Conservation (phyloP, 2,888 invertebrate genomes). For the Nyleta sp. region DNA sequence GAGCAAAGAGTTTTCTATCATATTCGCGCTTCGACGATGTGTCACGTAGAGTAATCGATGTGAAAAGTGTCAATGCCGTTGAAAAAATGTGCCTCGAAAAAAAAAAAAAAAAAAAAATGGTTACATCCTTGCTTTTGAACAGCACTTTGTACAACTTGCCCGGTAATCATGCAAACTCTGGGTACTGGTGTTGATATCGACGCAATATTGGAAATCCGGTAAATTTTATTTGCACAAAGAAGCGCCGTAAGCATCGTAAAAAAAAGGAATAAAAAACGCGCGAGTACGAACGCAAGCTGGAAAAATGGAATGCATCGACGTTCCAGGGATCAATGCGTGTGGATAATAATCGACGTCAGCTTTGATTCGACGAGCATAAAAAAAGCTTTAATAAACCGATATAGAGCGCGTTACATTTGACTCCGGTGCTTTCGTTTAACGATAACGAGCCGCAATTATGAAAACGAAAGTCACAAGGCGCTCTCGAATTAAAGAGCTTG, state of each 20-base stretch:
- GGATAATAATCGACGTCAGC: conserved; percentile 12
- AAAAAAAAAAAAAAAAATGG: conserved; percentile 24
- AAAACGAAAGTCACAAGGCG: conserved; percentile 69
- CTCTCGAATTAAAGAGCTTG: conserved; percentile 65
- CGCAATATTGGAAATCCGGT: conserved; percentile 35
- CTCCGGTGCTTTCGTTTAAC: conserved; percentile 49
- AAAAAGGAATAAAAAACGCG: conserved; percentile 1
- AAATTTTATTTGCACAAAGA: conserved; percentile 29
- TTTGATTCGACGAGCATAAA: conserved; percentile 11
- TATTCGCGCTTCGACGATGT: conserved; percentile 32
- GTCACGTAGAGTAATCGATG: conserved; percentile 30
- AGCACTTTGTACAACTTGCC: conserved; percentile 20
- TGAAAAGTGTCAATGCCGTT: conserved; percentile 27
- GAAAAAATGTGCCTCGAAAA: conserved; percentile 23
- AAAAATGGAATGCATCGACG: conserved; percentile 9
- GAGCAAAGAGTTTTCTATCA: conserved; percentile 44
- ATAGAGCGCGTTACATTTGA: conserved; percentile 8
- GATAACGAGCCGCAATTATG: conserved; percentile 70
- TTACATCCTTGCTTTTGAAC: conserved; percentile 28
- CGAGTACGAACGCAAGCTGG: not conserved
- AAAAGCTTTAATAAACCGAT: conserved; percentile 24
- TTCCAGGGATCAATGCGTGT: conserved; percentile 4
- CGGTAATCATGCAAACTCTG: conserved; percentile 28
- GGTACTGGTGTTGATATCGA: conserved; percentile 1
- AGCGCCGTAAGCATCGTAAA: conserved; percentile 12